These are phyloP conservation scores for Spilogale gracilis DNA, from an alignment of 2,113 vertebrate genomes.

Conservation along the genomic window DNA sequence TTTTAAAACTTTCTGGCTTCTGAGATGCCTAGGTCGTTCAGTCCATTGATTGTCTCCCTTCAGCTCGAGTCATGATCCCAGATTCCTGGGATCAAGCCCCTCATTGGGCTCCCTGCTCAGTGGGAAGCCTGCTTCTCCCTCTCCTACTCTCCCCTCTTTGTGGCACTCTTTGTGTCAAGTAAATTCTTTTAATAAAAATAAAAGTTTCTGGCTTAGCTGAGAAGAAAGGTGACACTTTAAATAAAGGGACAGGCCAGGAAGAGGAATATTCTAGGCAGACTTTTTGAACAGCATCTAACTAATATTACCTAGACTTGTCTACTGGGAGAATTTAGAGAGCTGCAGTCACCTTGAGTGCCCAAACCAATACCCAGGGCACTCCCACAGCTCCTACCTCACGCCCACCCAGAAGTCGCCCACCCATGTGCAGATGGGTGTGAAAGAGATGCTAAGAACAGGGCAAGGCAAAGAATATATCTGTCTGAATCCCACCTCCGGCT, in stretches of 20 bases:
- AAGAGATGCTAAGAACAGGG: background rate
- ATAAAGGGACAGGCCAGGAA: constrained; percentile 10
- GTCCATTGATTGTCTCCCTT: no score
- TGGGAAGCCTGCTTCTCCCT: no score
- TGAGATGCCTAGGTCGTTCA: no score
- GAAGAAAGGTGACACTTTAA: constrained; percentile 39
- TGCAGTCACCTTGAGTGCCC: background rate
- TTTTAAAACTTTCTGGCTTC: constrained; percentile 53
- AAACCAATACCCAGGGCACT: background rate
- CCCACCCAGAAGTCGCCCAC: background rate
- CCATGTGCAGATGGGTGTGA: background rate
- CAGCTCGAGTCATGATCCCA: no score
- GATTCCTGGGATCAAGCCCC: no score
- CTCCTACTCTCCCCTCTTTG: no score
- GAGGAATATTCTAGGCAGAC: background rate
- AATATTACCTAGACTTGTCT: background rate
- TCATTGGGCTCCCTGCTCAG: no score
- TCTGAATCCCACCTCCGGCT: background rate
- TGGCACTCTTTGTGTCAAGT: no score
- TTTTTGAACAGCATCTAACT: background rate
- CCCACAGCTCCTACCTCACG: background rate
- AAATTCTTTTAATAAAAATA: constrained; percentile 25
- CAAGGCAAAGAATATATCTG: background rate
- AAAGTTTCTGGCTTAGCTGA: constrained; percentile 40
- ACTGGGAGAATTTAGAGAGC: background rate